Evolutionary conservation across 1,140 invertebrate genomes (phyloP), one percentile per base, ranked within the genome.

Genomic region (Hycleus cichorii): DNA sequence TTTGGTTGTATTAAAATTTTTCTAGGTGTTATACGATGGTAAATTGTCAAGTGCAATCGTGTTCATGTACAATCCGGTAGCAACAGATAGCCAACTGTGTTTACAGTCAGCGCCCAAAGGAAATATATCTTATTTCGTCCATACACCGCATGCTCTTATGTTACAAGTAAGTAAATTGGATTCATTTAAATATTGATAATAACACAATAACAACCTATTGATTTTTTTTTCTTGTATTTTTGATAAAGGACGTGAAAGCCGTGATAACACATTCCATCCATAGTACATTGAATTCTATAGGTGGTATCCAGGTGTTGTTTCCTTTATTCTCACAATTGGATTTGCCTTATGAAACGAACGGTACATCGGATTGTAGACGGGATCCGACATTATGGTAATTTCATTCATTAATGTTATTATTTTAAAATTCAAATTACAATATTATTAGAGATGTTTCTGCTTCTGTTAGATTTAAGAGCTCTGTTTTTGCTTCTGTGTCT

Each of bases 51-150:
- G 86, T 67, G 89, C 91, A 64, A 93, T 99, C 71, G 93, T 99
- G 67, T 98, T 99, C 77, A 97, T 98, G 89, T 99, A 99, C 81
- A 99, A 98, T 78, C 97, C 97, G 48, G 96, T 99, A 68, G 96
- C 97, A 49, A 95, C 91, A 42, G 95, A 99, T 77, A 93, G 93
- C 69, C 96, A 99, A 77, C 82, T 99, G 45, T 98, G 96, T 81
- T 82, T 99, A 57, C 95, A 98, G 78, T 96, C 94, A 56, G 92
- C 93, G 54, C 93, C 95, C 51, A 98, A 97, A 82, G 91, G 93
- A 74, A 97, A 97, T 76, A 81, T 89, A 64, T 92, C 92, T 65
- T 97, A 94, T 79, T 99, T 99, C 83, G 93, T 98, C 69, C 97
- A 99, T 81, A 96, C 95, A 59, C 95, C 96, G 46, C 97, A 99